Percentiles rank a stretch among this genome's conserved stretches.
These are phyloP conservation scores for Scophthalmus maximus DNA, from an alignment of 2,113 vertebrate genomes.

Conservation along the genomic window DNA sequence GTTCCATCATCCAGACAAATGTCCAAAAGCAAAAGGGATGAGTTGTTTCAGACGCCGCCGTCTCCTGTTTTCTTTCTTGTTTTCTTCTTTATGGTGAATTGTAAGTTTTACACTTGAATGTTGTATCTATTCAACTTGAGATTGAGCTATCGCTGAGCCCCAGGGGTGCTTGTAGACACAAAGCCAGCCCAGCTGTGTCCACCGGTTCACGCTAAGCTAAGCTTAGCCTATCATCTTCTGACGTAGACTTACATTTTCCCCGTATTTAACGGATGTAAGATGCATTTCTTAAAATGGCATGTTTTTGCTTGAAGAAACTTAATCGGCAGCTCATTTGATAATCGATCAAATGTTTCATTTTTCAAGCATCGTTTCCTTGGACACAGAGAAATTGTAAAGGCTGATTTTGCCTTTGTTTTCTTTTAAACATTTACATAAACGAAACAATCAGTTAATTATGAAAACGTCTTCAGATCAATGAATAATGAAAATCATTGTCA, in stretches of 20 bases:
- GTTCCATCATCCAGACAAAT: slow-evolving; percentile 56
- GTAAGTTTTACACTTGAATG: background rate
- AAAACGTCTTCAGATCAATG: background rate
- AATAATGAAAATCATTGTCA: too few relatives aligned
- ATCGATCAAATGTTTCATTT: background rate
- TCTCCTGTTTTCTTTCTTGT: slow-evolving; percentile 19
- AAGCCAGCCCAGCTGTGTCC: background rate
- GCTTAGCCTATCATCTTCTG: too few relatives aligned
- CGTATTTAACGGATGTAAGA: background rate
- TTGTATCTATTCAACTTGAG: too few relatives aligned
- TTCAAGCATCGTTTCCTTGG: background rate
- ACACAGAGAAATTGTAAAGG: background rate
- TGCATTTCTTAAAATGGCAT: too few relatives aligned
- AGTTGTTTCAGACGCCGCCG: slow-evolving; percentile 41
- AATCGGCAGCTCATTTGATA: too few relatives aligned
- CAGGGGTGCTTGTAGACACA: background rate
- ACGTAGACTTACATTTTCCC: too few relatives aligned
- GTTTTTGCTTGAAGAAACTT: too few relatives aligned
- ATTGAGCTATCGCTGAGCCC: too few relatives aligned
- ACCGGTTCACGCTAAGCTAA: too few relatives aligned
- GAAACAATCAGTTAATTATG: background rate
- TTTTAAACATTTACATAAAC: background rate
- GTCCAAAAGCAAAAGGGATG: slow-evolving; percentile 34
- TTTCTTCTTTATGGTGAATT: background rate
- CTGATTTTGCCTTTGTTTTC: too few relatives aligned